These are phyloP conservation scores for Orientallactaga sibirica DNA, from an alignment of 2,797 vertebrate species.

Conservation along the genomic window DNA sequence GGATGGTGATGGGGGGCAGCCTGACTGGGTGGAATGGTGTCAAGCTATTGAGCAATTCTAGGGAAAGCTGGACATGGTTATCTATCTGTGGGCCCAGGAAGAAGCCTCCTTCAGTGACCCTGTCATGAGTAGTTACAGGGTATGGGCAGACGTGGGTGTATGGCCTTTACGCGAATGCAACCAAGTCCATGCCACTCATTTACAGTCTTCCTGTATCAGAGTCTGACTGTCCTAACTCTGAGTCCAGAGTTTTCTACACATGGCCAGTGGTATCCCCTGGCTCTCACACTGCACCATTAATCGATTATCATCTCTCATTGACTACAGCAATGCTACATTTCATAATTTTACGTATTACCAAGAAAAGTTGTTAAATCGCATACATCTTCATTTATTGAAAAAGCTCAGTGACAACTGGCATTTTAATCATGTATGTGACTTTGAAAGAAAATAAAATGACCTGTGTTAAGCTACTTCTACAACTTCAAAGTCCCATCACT, in stretches of 20 bases:
- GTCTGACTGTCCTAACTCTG: background rate
- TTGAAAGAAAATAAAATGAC: constrained; percentile 6
- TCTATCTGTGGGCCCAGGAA: background rate
- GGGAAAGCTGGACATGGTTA: background rate
- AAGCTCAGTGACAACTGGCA: background rate
- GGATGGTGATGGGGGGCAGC: too few species aligned
- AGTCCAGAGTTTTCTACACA: background rate
- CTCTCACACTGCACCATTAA: background rate
- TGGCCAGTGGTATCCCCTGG: background rate
- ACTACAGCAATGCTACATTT: background rate
- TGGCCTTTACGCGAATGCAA: background rate
- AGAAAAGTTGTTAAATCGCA: background rate
- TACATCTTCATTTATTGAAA: background rate
- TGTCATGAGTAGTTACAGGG: background rate
- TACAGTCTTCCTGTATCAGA: background rate
- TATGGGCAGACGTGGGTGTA: background rate
- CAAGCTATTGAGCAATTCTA: background rate
- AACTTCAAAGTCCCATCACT: background rate
- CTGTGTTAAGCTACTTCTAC: background rate
- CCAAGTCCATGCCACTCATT: accelerated
- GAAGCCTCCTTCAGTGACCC: background rate
- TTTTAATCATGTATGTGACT: background rate
- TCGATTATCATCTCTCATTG: background rate
- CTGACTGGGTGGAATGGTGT: accelerated
- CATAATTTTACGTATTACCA: background rate